Conservation (phyloP, 1,140 invertebrate species). For the Nixonia krombeini region DNA sequence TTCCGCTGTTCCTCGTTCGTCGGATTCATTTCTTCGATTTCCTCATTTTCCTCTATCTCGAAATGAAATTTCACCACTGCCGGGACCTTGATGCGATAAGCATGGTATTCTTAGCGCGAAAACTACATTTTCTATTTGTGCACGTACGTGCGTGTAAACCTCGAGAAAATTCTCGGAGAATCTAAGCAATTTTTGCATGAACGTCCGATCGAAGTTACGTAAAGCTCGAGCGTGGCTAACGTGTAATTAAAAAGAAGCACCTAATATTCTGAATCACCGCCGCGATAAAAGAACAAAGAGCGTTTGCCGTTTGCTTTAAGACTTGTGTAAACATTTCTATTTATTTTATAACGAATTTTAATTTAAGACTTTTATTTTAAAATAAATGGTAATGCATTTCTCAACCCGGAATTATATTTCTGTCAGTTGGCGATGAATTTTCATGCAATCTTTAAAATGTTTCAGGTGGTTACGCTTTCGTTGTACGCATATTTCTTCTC, state of each 20-base stretch:
- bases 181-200: slow-evolving; percentile 37
- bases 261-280: slow-evolving; percentile 27
- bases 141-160: slow-evolving; percentile 6
- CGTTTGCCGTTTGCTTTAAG: background rate
- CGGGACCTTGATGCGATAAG: slow-evolving; percentile 18
- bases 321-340: background rate
- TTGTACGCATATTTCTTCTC: slow-evolving; percentile 94
- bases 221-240: slow-evolving; percentile 13
- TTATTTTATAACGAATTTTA: too few species aligned
- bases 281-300: background rate
- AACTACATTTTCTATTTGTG: slow-evolving; percentile 16
- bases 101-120: slow-evolving; percentile 26
- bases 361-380: too few species aligned
- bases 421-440: too few species aligned
- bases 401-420: too few species aligned
- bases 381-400: too few species aligned
- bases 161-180: slow-evolving; percentile 34
- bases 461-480: slow-evolving; percentile 91
- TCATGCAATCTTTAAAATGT: slow-evolving; percentile 49
- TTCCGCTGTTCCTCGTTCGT: slow-evolving; percentile 23
- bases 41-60: slow-evolving; percentile 11
- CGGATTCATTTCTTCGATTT: slow-evolving; percentile 15
- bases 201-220: slow-evolving; percentile 28
- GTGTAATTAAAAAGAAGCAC: slow-evolving; percentile 34
- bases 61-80: slow-evolving; percentile 24